phyloP scores from a whole-genome alignment of 2,797 vertebrate species.

The Australoheros facetus region DNA sequence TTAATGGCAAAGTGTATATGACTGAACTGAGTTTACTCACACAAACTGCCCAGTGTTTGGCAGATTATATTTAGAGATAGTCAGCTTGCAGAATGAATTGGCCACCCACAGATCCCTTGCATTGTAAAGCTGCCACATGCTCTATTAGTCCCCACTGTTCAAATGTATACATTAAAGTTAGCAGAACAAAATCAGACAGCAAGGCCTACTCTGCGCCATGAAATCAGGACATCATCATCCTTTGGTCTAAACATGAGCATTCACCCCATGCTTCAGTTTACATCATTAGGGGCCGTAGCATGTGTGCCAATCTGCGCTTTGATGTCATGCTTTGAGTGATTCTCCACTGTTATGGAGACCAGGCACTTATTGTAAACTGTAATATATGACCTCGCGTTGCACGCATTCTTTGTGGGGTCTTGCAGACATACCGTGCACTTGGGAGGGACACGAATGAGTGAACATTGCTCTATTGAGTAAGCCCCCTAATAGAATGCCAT shows the following conservation, averaged over 20 bases:
- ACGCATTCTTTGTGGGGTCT: constrained; percentile 70
- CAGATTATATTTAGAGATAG: constrained; percentile 67
- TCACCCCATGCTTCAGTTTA: constrained; percentile 60
- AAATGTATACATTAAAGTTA: constrained; percentile 75
- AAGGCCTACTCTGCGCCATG: constrained; percentile 63
- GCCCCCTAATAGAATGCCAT: constrained; percentile 70
- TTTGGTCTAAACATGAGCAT: constrained; percentile 64
- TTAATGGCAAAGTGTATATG: not conserved
- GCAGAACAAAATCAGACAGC: constrained; percentile 62
- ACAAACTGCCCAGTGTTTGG: constrained; percentile 57
- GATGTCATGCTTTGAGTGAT: constrained; percentile 57
- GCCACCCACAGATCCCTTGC: constrained; percentile 70
- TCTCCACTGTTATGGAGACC: constrained; percentile 61
- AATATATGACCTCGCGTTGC: constrained; percentile 73
- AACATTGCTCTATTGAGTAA: constrained; percentile 74
- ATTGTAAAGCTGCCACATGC: constrained; percentile 80
- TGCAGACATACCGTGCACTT: constrained; percentile 61
- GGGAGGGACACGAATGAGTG: constrained; percentile 72
- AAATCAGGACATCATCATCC: constrained; percentile 69
- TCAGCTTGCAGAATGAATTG: constrained; percentile 64
- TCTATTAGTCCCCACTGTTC: constrained; percentile 76
- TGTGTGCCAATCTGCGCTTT: constrained; percentile 58
- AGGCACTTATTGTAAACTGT: constrained; percentile 68
- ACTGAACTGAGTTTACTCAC: constrained; percentile 33
- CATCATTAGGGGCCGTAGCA: constrained; percentile 48